Percentiles rank a stretch among this genome's conserved stretches.
Conservation (phyloP, 2,113 vertebrate species). For the Chaetura pelagica region DNA sequence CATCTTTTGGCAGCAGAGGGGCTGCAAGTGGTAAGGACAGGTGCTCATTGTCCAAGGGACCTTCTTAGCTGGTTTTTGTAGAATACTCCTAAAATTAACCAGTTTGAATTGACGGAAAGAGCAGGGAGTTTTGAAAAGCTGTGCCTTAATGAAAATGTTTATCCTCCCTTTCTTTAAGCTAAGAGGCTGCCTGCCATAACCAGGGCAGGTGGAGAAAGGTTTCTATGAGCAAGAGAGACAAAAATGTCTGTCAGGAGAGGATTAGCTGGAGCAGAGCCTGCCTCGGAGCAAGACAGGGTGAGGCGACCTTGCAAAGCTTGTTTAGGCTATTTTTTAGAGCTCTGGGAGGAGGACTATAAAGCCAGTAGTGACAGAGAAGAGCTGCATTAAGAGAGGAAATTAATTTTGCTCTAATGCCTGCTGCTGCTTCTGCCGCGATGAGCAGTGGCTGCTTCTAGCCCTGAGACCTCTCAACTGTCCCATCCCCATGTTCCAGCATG, state of each 20-base stretch:
- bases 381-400: not conserved
- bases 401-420: not conserved
- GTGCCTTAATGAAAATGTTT: not conserved
- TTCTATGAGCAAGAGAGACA: not conserved
- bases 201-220: not conserved
- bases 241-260: slow-evolving; percentile 11
- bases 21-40: not conserved
- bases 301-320: slow-evolving; percentile 39
- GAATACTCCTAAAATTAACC: not conserved
- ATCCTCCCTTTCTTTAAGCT: not conserved
- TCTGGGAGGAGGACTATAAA: not conserved
- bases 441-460: not conserved
- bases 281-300: not conserved
- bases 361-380: not conserved
- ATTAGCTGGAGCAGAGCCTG: slow-evolving; percentile 28
- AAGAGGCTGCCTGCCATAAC: not conserved
- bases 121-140: not conserved
- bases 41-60: not conserved
- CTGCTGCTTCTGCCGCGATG: not conserved
- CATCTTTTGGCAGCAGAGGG: not conserved
- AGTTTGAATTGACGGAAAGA: not conserved
- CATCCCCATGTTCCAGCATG: not conserved
- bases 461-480: not conserved
- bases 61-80: not conserved
- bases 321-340: not conserved